A percentile compares a stretch with the other conserved stretches of the same genome.
phyloP scores from a whole-genome alignment of 2,888 invertebrate species.

The Syrista parreyssii region DNA sequence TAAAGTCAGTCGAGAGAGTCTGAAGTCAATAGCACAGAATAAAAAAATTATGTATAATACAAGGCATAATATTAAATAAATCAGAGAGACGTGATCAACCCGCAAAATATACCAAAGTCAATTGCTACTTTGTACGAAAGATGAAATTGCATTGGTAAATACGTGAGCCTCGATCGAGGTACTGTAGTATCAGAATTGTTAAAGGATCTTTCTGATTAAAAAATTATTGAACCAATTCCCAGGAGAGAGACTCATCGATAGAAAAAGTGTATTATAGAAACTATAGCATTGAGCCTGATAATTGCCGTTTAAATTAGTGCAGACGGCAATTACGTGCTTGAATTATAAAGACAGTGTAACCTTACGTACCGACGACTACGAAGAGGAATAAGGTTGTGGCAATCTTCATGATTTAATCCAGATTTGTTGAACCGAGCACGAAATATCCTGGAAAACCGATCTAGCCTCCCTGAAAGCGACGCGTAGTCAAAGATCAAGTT shows the following conservation, averaged over 20 bases:
- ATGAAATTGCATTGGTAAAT: background rate
- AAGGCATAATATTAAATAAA: slow-evolving; percentile 16
- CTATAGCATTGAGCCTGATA: background rate
- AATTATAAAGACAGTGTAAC: background rate
- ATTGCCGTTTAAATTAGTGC: background rate
- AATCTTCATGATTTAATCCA: slow-evolving; percentile 52
- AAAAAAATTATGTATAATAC: slow-evolving; percentile 34
- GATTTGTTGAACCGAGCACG: slow-evolving; percentile 3
- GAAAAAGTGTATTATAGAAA: background rate
- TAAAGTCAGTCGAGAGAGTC: slow-evolving; percentile 50
- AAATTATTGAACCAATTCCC: background rate
- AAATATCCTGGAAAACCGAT: background rate
- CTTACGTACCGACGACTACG: slow-evolving; percentile 58
- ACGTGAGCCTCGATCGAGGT: background rate
- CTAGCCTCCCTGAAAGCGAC: background rate
- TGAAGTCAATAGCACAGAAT: slow-evolving; percentile 61
- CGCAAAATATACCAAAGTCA: background rate
- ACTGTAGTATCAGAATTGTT: background rate
- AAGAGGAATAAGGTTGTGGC: slow-evolving; percentile 55
- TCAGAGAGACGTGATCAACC: background rate
- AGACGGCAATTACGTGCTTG: background rate
- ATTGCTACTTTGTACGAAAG: background rate
- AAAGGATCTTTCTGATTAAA: background rate
- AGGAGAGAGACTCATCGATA: background rate
- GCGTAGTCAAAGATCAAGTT: background rate